A percentile compares a stretch with the other conserved stretches of the same genome.
These are phyloP conservation scores for Hyperoodon ampullatus DNA, from an alignment of 2,113 vertebrate genomes.

Conservation along the genomic window DNA sequence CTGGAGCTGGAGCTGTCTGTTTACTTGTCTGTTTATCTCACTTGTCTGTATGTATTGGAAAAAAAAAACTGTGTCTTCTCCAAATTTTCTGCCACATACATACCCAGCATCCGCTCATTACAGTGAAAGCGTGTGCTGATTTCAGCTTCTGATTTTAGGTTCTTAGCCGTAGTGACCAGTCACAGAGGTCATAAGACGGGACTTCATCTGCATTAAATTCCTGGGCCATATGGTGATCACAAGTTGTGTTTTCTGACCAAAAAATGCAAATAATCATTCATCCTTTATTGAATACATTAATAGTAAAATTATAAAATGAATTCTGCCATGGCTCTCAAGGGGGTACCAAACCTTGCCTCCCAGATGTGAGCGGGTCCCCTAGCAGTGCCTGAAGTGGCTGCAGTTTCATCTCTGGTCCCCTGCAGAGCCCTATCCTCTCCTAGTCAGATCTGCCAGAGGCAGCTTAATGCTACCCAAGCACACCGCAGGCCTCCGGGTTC, in stretches of 20 bases:
- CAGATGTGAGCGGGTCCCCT: background rate
- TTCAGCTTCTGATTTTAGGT: background rate
- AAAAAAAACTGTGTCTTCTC: background rate
- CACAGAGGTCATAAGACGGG: background rate
- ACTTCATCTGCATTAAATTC: constrained; percentile 38
- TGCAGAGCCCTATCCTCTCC: background rate
- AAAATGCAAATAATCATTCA: background rate
- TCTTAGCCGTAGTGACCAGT: background rate
- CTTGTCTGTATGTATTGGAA: background rate
- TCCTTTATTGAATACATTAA: background rate
- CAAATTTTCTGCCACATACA: background rate
- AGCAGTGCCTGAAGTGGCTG: background rate
- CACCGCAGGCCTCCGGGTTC: too few relatives aligned
- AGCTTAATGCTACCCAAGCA: background rate
- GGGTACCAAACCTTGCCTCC: background rate
- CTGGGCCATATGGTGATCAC: background rate
- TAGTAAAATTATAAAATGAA: constrained; percentile 35
- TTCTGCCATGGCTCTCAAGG: background rate
- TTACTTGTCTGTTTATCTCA: background rate
- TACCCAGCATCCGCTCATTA: background rate
- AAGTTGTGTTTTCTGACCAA: constrained; percentile 16
- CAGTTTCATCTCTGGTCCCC: background rate
- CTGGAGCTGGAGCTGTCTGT: background rate
- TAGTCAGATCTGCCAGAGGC: background rate
- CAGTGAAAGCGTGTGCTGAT: background rate